Base-by-base conservation (phyloP, 2,797 vertebrate species). In the Megalops cyprinoides region DNA sequence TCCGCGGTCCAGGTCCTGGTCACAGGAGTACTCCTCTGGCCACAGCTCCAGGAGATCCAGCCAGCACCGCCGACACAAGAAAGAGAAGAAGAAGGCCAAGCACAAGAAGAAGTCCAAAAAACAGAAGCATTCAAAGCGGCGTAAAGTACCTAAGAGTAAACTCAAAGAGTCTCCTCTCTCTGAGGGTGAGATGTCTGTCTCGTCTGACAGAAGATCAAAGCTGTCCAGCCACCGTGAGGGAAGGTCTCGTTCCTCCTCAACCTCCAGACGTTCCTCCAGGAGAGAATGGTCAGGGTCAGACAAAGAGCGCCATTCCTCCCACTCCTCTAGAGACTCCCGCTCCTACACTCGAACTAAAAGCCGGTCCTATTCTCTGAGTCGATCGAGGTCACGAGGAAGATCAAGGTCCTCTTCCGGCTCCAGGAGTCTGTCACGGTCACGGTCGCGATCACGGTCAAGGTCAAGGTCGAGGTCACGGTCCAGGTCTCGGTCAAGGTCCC, bases 41-140 rank as follows among this genome's bases (percentile, higher is more conserved):
- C 88, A 84, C 6, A 96, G 93, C 85, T 94, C 93, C 0, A 89
- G 92, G 74, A 93, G 93, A 60, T 96, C 95, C 28, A 94, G 94
- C 81, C 91, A 85, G 73, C 93, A 84, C 80, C 95, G 85, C 82
- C 94, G 88, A 74, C 91, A 91, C 83, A 96, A 91, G 82, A 98
- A 96, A 79, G 96, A 95, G 73, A 97, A 97, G 86, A 98, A 97
- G 88, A 99, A 97, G 83, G 79, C 90, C 79, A 99, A 98, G 79
- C 96, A 91, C 81, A 99, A 97, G 91, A 99, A 97, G 88, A 99
- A 98, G 86, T 89, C 93, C 34, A 99, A 97, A 89, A 99, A 97
- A 90, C 94, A 92, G 55, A 99, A 98, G 75, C 96, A 93, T 77
- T 89, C 92, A 76, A 97, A 97, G 89, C 97, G 93, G 82, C 94